Percentiles rank a stretch among this genome's conserved stretches.
phyloP scores from a whole-genome alignment of 2,797 vertebrate genomes.

The Atherinosoma microstoma region DNA sequence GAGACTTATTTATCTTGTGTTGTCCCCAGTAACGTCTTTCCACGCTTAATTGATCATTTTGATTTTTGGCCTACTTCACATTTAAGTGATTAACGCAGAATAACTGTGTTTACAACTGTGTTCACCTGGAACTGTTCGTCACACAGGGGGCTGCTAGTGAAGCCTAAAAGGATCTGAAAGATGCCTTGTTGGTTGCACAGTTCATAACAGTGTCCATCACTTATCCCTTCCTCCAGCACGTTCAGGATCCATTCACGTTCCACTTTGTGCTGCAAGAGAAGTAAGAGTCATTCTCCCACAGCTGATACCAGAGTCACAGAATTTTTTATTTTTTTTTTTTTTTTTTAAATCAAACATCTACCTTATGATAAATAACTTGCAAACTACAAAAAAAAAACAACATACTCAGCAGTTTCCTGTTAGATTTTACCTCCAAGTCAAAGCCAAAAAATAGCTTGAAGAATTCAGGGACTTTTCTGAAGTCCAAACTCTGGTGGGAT shows the following conservation, averaged over 20 bases:
- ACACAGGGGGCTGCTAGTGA: slow-evolving; percentile 89
- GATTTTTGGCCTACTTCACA: background rate
- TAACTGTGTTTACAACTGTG: background rate
- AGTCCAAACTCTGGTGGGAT: slow-evolving; percentile 90
- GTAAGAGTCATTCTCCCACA: background rate
- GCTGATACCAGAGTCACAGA: background rate
- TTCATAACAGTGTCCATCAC: slow-evolving; percentile 88
- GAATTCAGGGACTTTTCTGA: slow-evolving; percentile 92
- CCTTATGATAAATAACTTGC: background rate
- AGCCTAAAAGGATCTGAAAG: slow-evolving; percentile 88
- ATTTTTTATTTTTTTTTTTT: background rate
- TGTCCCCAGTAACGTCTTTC: background rate
- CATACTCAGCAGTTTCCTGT: background rate
- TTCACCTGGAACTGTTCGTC: slow-evolving; percentile 86
- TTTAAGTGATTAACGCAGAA: background rate
- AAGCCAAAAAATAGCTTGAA: slow-evolving; percentile 95
- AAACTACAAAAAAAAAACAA: background rate
- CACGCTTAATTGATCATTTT: background rate
- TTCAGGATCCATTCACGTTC: slow-evolving; percentile 91
- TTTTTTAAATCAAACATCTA: background rate
- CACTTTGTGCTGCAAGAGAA: slow-evolving; percentile 83
- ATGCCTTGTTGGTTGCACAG: slow-evolving; percentile 89
- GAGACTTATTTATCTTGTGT: background rate
- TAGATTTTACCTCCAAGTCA: slow-evolving; percentile 88
- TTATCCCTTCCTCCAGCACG: slow-evolving; percentile 89